Percentiles rank a stretch among this genome's conserved stretches.
Evolutionary conservation across 2,797 vertebrate species (phyloP).

Genomic region (Tapirus indicus): DNA sequence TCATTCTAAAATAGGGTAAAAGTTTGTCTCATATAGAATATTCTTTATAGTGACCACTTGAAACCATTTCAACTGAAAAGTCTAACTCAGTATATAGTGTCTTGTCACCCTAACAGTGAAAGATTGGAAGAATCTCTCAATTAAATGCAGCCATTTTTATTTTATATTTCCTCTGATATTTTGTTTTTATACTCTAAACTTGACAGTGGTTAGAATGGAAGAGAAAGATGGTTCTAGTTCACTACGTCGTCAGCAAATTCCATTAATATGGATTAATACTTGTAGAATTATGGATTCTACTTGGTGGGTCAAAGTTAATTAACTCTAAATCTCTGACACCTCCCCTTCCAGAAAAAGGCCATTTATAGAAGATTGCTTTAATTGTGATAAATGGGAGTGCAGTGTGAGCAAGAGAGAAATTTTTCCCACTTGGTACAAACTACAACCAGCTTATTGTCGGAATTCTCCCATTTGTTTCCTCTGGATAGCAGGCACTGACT

Average conservation of each 20-base stretch:
- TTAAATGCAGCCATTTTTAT: slow-evolving; percentile 23
- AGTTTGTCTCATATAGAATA: not conserved
- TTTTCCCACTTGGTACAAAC: not conserved
- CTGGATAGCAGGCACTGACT: not conserved
- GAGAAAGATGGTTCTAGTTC: slow-evolving; percentile 23
- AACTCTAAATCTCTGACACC: slow-evolving; percentile 2
- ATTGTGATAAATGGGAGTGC: not conserved
- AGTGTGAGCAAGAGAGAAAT: not conserved
- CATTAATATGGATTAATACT: not conserved
- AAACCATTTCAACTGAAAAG: not conserved
- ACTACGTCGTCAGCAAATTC: not conserved
- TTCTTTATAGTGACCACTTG: not conserved
- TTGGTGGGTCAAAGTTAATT: not conserved
- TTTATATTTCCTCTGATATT: not conserved
- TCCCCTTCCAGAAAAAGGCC: not conserved
- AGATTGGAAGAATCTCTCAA: not conserved
- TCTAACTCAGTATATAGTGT: not conserved
- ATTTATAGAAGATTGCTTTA: slow-evolving; percentile 8
- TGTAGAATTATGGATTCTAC: not conserved
- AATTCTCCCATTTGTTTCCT: not conserved
- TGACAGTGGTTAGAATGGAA: slow-evolving; percentile 27
- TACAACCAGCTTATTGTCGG: not conserved
- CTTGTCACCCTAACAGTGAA: not conserved
- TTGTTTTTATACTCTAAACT: slow-evolving; percentile 35
- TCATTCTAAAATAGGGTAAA: slow-evolving; percentile 17